phyloP scores from a whole-genome alignment of 2,888 invertebrate species.

The Archaeoteleia sp. region DNA sequence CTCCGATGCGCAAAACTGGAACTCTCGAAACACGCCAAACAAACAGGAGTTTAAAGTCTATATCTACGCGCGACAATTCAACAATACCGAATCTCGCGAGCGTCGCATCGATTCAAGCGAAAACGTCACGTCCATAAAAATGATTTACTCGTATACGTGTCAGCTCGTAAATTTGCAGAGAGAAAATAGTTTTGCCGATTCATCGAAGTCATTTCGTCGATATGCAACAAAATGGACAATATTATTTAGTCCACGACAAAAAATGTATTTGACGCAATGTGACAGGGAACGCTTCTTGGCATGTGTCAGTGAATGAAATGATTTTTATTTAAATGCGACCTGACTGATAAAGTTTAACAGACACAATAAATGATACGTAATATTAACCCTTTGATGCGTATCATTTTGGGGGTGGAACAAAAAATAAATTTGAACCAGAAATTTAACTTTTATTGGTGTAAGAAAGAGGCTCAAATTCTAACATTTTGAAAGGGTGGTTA shows the following conservation, averaged over 20 bases:
- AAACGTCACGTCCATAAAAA: constrained; percentile 42
- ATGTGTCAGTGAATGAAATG: too few species aligned
- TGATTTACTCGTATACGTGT: constrained; percentile 47
- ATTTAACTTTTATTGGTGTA: too few species aligned
- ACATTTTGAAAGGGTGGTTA: too few species aligned
- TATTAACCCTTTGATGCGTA: too few species aligned
- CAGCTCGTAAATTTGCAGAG: constrained; percentile 45
- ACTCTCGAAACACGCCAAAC: constrained; percentile 37
- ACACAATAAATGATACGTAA: too few species aligned
- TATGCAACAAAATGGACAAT: constrained; percentile 42
- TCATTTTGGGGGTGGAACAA: too few species aligned
- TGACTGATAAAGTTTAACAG: too few species aligned
- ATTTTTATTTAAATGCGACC: too few species aligned
- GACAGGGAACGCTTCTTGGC: too few species aligned
- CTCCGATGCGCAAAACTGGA: constrained; percentile 19
- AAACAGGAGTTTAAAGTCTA: constrained; percentile 45
- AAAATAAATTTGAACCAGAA: too few species aligned
- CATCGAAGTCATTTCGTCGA: constrained; percentile 42
- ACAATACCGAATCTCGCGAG: constrained; percentile 48
- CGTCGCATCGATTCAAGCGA: constrained; percentile 31
- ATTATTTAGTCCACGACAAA: constrained; percentile 13
- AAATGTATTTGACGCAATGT: too few species aligned
- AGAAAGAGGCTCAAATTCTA: too few species aligned
- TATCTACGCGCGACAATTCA: constrained; percentile 43
- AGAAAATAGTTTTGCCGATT: constrained; percentile 43